Percentiles rank a stretch among this genome's conserved stretches.
Conservation (phyloP, 2,888 invertebrate species). For the Thysanoteuthis rhombus region DNA sequence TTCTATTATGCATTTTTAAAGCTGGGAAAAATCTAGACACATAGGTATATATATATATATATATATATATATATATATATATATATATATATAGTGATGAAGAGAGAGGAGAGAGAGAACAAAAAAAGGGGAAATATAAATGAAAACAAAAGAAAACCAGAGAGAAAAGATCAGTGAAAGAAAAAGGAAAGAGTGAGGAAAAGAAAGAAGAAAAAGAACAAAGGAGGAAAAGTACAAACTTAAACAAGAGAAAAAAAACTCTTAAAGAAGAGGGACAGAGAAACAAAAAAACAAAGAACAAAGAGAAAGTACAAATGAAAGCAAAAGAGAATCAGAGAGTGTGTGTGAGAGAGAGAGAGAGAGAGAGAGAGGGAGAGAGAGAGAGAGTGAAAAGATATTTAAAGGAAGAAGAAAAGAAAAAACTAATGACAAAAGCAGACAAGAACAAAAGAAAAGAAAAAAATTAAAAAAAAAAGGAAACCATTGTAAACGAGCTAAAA, state of each 20-base stretch:
- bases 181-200: not conserved
- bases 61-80: too few species aligned
- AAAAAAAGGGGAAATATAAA: not conserved
- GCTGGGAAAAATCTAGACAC: too few species aligned
- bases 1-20: too few species aligned
- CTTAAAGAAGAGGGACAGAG: not conserved
- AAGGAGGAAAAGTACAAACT: too few species aligned
- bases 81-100: too few species aligned
- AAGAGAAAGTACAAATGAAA: too few species aligned
- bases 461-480: not conserved
- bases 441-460: not conserved
- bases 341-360: too few species aligned
- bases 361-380: too few species aligned
- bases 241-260: not conserved
- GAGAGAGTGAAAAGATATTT: not conserved
- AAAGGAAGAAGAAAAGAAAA: not conserved
- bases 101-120: not conserved
- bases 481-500: not conserved
- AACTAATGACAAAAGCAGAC: not conserved
- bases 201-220: not conserved
- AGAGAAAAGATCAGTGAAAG: too few species aligned
- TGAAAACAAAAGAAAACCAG: too few species aligned
- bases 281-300: not conserved
- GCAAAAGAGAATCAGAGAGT: not conserved
- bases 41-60: too few species aligned